Conservation (phyloP, 2,113 vertebrate genomes). For the Brienomyrus longianalis region DNA sequence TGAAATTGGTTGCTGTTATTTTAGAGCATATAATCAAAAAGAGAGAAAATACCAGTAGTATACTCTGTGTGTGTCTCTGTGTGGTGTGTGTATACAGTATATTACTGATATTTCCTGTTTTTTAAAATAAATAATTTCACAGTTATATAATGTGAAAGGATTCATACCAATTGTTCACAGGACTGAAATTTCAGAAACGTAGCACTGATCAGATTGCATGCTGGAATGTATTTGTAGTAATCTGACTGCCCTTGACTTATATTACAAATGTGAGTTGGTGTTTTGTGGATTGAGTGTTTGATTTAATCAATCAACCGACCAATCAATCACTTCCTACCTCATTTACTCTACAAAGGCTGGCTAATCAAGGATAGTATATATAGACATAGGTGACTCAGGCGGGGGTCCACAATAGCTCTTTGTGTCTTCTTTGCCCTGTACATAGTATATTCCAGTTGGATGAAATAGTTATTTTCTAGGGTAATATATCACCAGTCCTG, state of each 20-base stretch:
- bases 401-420: neutral
- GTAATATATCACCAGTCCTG: neutral
- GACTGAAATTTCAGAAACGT: neutral
- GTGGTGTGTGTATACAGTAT: neutral
- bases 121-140: neutral
- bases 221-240: neutral
- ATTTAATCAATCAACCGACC: neutral
- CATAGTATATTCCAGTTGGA: neutral
- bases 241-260: neutral
- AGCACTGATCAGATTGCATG: neutral
- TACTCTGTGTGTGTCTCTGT: no score
- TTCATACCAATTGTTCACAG: neutral
- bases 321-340: neutral
- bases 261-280: neutral
- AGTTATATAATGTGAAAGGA: neutral
- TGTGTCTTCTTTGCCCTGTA: neutral
- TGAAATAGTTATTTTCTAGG: neutral
- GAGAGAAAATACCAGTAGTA: no score
- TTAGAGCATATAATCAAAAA: neutral
- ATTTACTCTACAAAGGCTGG: neutral
- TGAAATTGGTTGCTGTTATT: neutral
- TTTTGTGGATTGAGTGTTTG: neutral
- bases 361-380: neutral
- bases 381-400: neutral
- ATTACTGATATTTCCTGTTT: neutral